Conservation (phyloP, 1,140 invertebrate genomes). For the Trachymyrmex septentrionalis region DNA sequence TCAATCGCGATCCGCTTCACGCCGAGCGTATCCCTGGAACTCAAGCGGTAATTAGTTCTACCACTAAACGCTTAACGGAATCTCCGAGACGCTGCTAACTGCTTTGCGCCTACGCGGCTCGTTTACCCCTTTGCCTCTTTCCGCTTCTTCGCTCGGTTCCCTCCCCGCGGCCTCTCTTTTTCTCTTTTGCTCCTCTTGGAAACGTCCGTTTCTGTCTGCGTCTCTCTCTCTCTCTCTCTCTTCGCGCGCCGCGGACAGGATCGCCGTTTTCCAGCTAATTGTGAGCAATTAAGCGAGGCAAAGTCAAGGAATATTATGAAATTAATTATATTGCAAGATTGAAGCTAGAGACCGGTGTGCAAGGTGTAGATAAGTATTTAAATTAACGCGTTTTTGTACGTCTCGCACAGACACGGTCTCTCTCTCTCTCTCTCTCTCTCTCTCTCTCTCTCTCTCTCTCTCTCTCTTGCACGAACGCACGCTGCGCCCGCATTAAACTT, state of each 20-base stretch:
- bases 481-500: constrained; percentile 31
- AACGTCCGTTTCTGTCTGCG: background rate
- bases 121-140: background rate
- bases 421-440: too few relatives aligned
- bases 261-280: constrained; percentile 66
- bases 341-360: constrained; percentile 43
- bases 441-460: too few relatives aligned
- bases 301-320: constrained; percentile 73
- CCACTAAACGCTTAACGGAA: constrained; percentile 75
- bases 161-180: background rate
- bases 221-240: constrained; percentile 1
- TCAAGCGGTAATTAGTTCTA: constrained; percentile 74
- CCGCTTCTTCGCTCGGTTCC: background rate
- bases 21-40: constrained; percentile 62
- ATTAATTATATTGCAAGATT: constrained; percentile 72
- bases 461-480: background rate
- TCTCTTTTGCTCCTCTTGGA: constrained; percentile 42
- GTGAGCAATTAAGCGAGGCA: constrained; percentile 72
- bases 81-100: constrained; percentile 70
- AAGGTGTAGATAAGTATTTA: constrained; percentile 72
- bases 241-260: constrained; percentile 3
- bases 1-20: constrained; percentile 62
- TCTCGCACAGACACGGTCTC: background rate
- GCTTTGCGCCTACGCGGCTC: constrained; percentile 68
- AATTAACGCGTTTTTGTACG: constrained; percentile 65